Base-by-base conservation (phyloP, 37 sponge, comb jelly and placozoan species). In the Trichoplax adhaerens region DNA sequence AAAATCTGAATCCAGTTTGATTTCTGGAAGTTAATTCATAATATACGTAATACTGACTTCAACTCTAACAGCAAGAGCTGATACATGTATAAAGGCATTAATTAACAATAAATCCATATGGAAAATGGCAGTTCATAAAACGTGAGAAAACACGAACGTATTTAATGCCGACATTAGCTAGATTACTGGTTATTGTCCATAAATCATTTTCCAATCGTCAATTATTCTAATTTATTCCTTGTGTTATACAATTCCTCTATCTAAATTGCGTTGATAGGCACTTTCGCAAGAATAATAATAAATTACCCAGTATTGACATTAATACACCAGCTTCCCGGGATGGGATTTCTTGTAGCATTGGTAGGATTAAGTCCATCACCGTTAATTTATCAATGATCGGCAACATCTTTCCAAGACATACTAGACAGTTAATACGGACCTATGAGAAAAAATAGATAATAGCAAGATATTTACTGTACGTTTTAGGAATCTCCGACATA, bases 311-410 rank as follows among this genome's bases (percentile, higher is more conserved):
- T 53, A 83, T 83, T 0, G 81, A 82, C 91, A 89, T 89, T 58
- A 89, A 84, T 3, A 89, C 87, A 2, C 83, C 91, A 3, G 91
- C 84, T 65, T 85, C 87, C 65, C 77, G 56, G 65, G 81, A 81
- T 5, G 74, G 67, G 0, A 89, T 79, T 68, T 73, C 56, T 8
- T 74, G 51, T 50, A 89, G 53, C 50, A 58, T 10, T 0, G 91
- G 91, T 4, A 89, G 69, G 4, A 89, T 50, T 10, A 80, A 69
- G 2, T 86, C 83, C 60, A 78, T 61, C 5, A 89, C 75, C 53
- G 85, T 82, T 56, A 75, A 62, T 57, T 85, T 89, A 67, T 89
- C 91, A 6, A 89, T 58, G 53, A 73, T 57, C 57, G 82, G 79
- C 72, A 89, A 59, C 78, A 89, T 79, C 50, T 80, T 62, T 2